Evolutionary conservation across 2,113 vertebrate species (phyloP).

Genomic region (Amphiprion ocellaris): DNA sequence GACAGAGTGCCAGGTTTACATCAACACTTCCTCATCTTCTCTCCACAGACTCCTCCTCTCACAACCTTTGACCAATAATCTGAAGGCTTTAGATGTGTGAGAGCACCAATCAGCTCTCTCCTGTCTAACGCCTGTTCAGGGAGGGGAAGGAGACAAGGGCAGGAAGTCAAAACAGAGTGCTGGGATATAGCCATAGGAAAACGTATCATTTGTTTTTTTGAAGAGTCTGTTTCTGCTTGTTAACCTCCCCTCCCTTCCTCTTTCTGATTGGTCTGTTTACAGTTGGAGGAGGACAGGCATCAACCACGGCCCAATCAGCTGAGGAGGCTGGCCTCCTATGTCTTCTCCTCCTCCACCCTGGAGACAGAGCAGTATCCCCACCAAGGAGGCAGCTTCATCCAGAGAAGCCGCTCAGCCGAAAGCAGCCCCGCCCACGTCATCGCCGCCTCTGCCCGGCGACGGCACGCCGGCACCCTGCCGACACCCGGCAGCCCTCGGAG

Average conservation of each 20-base stretch:
- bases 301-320: constrained; percentile 97
- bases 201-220: constrained; percentile 2
- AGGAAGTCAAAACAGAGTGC: constrained; percentile 56
- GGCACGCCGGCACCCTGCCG: constrained; percentile 74
- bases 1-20: constrained; percentile 46
- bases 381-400: constrained; percentile 90
- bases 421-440: constrained; percentile 95
- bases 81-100: constrained; percentile 62
- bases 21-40: constrained; percentile 52
- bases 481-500: constrained; percentile 91
- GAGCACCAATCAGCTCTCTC: constrained; percentile 62
- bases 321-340: constrained; percentile 98
- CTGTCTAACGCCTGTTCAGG: constrained; percentile 51
- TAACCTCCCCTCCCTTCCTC: constrained; percentile 90
- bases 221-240: constrained; percentile 50
- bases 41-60: constrained; percentile 56
- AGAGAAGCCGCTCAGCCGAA: constrained; percentile 98
- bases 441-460: constrained; percentile 71
- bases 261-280: constrained; percentile 98
- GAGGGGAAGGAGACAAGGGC: constrained; percentile 54
- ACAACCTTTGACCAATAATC: constrained; percentile 53
- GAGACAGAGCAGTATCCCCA: constrained; percentile 98
- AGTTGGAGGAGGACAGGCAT: constrained; percentile 96
- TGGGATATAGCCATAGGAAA: constrained; percentile 51
- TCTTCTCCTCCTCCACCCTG: constrained; percentile 98